These are phyloP conservation scores for Corapipo altera DNA, from an alignment of 2,113 vertebrate genomes.

Conservation along the genomic window DNA sequence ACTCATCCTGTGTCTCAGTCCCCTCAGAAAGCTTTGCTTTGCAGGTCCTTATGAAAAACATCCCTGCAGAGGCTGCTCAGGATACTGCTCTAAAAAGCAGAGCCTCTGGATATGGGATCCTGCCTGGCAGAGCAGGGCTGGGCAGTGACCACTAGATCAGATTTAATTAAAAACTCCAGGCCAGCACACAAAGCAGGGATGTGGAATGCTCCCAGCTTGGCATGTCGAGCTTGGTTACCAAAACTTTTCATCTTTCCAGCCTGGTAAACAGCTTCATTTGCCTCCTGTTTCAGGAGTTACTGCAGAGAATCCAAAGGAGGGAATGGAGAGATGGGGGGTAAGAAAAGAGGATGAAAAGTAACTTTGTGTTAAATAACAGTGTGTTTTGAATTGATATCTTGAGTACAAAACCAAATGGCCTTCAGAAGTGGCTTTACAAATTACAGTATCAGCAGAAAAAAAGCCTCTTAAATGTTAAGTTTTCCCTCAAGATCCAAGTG, in stretches of 20 bases:
- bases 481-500: conserved; percentile 47
- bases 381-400: conserved; percentile 46
- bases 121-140: background rate
- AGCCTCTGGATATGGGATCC: background rate
- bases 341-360: background rate
- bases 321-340: background rate
- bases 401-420: conserved; percentile 62
- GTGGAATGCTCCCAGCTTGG: background rate
- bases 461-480: conserved; percentile 42
- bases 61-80: background rate
- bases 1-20: rapidly evolving
- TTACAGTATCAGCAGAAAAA: conserved; percentile 36
- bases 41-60: background rate
- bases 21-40: background rate
- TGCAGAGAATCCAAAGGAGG: background rate
- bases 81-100: background rate
- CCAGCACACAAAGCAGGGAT: background rate
- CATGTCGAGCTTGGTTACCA: background rate
- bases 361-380: background rate
- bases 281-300: conserved; percentile 30
- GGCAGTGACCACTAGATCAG: background rate
- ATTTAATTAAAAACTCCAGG: conserved; percentile 6
- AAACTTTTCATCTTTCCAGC: conserved; percentile 23
- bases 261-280: conserved; percentile 9
- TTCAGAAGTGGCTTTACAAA: conserved; percentile 49